Base-by-base conservation (phyloP, 2,888 invertebrate species). In the Rhingia rostrata region DNA sequence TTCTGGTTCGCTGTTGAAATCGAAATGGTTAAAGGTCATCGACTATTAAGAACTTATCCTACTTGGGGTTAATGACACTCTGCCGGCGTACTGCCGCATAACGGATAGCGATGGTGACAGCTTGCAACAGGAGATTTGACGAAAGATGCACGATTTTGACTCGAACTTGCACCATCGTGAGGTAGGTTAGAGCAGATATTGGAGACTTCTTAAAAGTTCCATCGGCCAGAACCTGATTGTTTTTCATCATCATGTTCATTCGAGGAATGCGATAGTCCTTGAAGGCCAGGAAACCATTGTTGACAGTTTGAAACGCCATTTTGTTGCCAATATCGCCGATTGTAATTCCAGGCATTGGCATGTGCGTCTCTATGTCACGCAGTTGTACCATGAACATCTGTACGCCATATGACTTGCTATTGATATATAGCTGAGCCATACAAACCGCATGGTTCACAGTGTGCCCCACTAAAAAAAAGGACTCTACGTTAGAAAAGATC, bases 301-400 rank as follows among this genome's bases (percentile, higher is more conserved):
- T 98, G 33, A 95, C 95, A 1, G 94, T 95, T 88, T 96, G 95
- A 94, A 97, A 97, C 67, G 97, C 98, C 87, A 98, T 93, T 91
- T 98, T 98, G 72, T 96, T 95, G 3, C 98, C 98, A 87, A 99
- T 98, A 92, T 98, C 98, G 9, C 98, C 98, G 56, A 98, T 94
- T 90, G 95, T 95, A 82, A 98, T 95, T 89, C 97, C 98, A 4
- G 94, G 94, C 84, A 98, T 89, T 0, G 98, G 97, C 91, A 94
- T 93, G 89, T 98, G 97, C 0, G 97, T 97, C 47, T 96, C 95
- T 90, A 96, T 95, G 89, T 97, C 96, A 63, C 99, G 93, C 7
- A 98, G 92, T 89, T 97, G 98, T 0, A 98, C 97, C 78, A 98
- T 94, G 92, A 99, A 99, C 5, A 97, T 94, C 91, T 98, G 98